Conservation (phyloP, 1,140 invertebrate genomes). For the Tribolium castaneum region DNA sequence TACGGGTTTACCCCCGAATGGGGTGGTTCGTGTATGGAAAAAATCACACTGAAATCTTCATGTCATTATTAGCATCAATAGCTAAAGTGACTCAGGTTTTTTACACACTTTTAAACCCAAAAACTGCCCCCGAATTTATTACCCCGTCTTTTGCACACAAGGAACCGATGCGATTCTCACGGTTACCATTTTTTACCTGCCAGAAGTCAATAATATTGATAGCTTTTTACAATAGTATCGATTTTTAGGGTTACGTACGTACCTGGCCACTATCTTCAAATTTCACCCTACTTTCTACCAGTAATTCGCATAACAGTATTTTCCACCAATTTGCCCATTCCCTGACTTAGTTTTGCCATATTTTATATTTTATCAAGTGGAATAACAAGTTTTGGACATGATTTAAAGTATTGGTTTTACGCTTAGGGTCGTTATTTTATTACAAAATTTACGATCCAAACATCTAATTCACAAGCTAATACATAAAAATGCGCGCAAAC, state of each 20-base stretch:
- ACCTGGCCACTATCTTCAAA: constrained; percentile 27
- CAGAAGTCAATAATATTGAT: constrained; percentile 28
- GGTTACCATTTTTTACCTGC: constrained; percentile 4
- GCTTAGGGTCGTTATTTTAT: constrained; percentile 28
- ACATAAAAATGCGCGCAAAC: neutral
- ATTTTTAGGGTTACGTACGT: constrained; percentile 8
- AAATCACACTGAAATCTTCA: constrained; percentile 52
- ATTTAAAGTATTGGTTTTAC: constrained; percentile 45
- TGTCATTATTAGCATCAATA: constrained; percentile 48
- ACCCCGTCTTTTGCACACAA: neutral
- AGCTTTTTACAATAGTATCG: neutral
- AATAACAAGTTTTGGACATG: constrained; percentile 48
- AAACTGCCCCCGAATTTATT: constrained; percentile 14
- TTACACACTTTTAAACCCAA: constrained; percentile 8
- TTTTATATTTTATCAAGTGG: constrained; percentile 46
- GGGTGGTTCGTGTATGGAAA: constrained; percentile 59
- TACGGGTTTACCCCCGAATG: constrained; percentile 54
- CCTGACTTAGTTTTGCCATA: constrained; percentile 39
- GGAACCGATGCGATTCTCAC: neutral
- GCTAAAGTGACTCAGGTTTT: constrained; percentile 28
- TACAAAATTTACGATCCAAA: constrained; percentile 14
- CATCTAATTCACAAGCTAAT: neutral
- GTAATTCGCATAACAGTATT: constrained; percentile 44
- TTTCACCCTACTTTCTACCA: constrained; percentile 22
- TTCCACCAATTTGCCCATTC: constrained; percentile 42